Evolutionary conservation across 2,888 invertebrate genomes (phyloP), one percentile per base, ranked within the genome.

Genomic region (Hemaris fuciformis): DNA sequence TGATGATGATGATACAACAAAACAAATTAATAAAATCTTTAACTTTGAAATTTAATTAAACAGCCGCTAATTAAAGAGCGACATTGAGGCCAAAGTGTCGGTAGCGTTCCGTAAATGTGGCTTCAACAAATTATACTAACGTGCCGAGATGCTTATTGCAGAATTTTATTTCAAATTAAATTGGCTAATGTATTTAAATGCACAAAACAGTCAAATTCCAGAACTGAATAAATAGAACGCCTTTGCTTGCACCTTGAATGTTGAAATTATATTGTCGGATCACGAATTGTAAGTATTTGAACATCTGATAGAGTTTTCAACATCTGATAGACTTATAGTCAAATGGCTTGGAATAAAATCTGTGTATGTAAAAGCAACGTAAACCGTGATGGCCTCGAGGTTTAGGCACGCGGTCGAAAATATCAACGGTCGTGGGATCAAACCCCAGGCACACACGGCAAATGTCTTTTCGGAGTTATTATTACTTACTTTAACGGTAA

Each of bases 11-110:
- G 4, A n/a, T 8, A 48, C 38, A 38, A 53, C 18, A 23, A 60
- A 34, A 38, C 6, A 34, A 22, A 10, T 38, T 57, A 38, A 27
- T 57, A 15, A 15, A 81, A 80, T 77, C 77, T 80, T 80, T 75
- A 76, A 76, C 75, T 68, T 71, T 73, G 65, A 76, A 79, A 77
- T 79, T 83, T 81, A 77, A 83, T 83, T 80, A 81, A 76, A 75
- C 71, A 68, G 64, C 65, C 72, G 69, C 79, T 81, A 82, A 82
- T 82, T 80, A 79, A 79, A 81, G 72, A 75, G 73, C 72, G 64
- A 74, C 74, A 74, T 78, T 80, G 77, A 78, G 73, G 73, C 61
- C 61, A 64, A 63, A 70, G 65, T 73, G 68, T 69, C 65, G 63
- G 67, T 63, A 64, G 66, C 67, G 59, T 64, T 67, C 38, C 60